A percentile compares a stretch with the other conserved stretches of the same genome.
phyloP scores from a whole-genome alignment of 2,888 invertebrate species.

The Lysandra coridon region DNA sequence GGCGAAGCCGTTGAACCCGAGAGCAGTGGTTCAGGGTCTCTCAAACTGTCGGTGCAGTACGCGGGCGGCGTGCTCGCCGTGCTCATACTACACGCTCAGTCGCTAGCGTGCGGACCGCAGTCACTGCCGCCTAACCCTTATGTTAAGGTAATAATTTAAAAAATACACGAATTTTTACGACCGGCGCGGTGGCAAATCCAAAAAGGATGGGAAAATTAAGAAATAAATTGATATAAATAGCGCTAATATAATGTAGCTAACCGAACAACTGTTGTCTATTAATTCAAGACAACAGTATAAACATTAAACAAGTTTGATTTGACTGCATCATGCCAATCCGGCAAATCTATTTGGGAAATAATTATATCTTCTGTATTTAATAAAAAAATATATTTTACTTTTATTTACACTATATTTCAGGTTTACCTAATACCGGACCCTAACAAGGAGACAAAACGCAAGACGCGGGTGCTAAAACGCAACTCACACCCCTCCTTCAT shows the following conservation, averaged over 20 bases:
- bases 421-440: slow-evolving; percentile 95
- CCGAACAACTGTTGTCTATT: too few species aligned
- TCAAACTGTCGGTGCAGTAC: slow-evolving; percentile 75
- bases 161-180: too few species aligned
- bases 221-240: too few species aligned
- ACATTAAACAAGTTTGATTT: too few species aligned
- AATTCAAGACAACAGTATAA: too few species aligned
- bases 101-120: slow-evolving; percentile 88
- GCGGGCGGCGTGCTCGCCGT: slow-evolving; percentile 72
- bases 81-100: slow-evolving; percentile 91
- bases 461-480: slow-evolving; percentile 95
- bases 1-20: slow-evolving; percentile 59
- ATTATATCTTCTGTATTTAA: too few species aligned
- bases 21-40: slow-evolving; percentile 65
- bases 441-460: slow-evolving; percentile 95
- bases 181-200: too few species aligned
- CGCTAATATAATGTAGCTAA: too few species aligned
- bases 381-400: too few species aligned
- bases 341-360: too few species aligned
- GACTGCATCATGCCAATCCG: too few species aligned
- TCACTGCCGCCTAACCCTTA: slow-evolving; percentile 87
- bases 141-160: not conserved
- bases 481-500: slow-evolving; percentile 98
- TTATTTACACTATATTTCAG: slow-evolving; percentile 48
- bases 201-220: too few species aligned